Percentiles rank a stretch among this genome's conserved stretches.
Conservation (phyloP, 2,113 vertebrate genomes). For the Caranx ignobilis region DNA sequence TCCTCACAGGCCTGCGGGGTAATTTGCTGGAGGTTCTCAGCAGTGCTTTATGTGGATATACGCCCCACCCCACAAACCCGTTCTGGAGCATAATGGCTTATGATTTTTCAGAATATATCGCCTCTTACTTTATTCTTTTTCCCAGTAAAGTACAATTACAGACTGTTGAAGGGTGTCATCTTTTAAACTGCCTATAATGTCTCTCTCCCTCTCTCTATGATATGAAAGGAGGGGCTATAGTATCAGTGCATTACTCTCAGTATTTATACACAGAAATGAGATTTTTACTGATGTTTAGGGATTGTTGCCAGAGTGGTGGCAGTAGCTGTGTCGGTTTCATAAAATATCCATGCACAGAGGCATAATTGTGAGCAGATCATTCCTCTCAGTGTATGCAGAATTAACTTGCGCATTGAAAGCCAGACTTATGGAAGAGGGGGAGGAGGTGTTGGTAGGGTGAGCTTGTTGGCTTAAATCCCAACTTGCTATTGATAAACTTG, state of each 20-base stretch:
- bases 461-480: slow-evolving; percentile 78
- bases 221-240: slow-evolving; percentile 54
- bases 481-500: slow-evolving; percentile 82
- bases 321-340: slow-evolving; percentile 62
- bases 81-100: slow-evolving; percentile 94
- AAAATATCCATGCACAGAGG: slow-evolving; percentile 70
- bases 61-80: slow-evolving; percentile 88
- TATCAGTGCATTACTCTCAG: slow-evolving; percentile 53
- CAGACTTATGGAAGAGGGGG: slow-evolving; percentile 66
- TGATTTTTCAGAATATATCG: slow-evolving; percentile 93
- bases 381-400: slow-evolving; percentile 65
- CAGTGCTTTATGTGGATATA: slow-evolving; percentile 94
- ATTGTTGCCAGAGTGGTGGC: slow-evolving; percentile 68
- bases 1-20: slow-evolving; percentile 93
- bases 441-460: slow-evolving; percentile 62
- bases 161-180: slow-evolving; percentile 94
- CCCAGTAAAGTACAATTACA: slow-evolving; percentile 95
- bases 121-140: slow-evolving; percentile 88
- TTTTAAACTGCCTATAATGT: slow-evolving; percentile 81
- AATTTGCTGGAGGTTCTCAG: slow-evolving; percentile 98
- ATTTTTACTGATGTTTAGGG: slow-evolving; percentile 72
- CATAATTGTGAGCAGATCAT: slow-evolving; percentile 72
- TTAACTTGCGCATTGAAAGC: slow-evolving; percentile 75
- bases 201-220: slow-evolving; percentile 39
- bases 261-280: slow-evolving; percentile 68